Base-by-base conservation (phyloP, 2,113 vertebrate species). In the Ptychochromis oligacanthus region DNA sequence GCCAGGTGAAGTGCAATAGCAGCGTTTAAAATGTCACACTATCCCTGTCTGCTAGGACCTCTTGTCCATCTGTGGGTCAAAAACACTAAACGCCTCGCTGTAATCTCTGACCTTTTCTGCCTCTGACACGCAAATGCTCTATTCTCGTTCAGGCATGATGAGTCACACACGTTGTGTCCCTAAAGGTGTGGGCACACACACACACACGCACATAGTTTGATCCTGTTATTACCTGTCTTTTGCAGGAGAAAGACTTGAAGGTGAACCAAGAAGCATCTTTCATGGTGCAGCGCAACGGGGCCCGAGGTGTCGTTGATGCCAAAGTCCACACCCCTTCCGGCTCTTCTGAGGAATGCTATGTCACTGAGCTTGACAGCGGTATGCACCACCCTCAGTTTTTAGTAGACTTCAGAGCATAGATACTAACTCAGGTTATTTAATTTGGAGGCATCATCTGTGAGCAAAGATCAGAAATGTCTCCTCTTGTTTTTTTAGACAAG, bases 191-290 rank as follows among this genome's bases (percentile, higher is more conserved):
- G 77, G 12, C 59, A 2, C n/a, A 26, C 62, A 17, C 20, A 64
- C 22, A 67, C 82, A n/a, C 15, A 36, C 61, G 58, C 82, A 59
- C 26, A 54, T 80, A 64, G 58, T 75, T 54, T 76, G 31, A 87
- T 64, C 43, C 36, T 36, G 38, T 77, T 75, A 26, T 38, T 49
- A 13, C 59, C 46, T 75, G 22, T 88, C 83, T 46, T 55, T 89
- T 92, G 1, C 89, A 99, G 98, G 98, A 99, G 90, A 98, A 97
- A 0, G 98, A 97, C 61, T 90, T 98, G 85, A 97, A 96, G 72
- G 96, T 99, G 90, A 97, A 97, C 93, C 98, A 99, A 88, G 97
- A 98, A 1, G 98, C 97, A 0, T 97, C 97, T 7, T 98, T 99
- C 9, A 97, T 97, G 0, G 97, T 99, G 81, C 97, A 99, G 94